These are phyloP conservation scores for Pagrus major DNA, from an alignment of 2,113 vertebrate species.

Conservation along the genomic window DNA sequence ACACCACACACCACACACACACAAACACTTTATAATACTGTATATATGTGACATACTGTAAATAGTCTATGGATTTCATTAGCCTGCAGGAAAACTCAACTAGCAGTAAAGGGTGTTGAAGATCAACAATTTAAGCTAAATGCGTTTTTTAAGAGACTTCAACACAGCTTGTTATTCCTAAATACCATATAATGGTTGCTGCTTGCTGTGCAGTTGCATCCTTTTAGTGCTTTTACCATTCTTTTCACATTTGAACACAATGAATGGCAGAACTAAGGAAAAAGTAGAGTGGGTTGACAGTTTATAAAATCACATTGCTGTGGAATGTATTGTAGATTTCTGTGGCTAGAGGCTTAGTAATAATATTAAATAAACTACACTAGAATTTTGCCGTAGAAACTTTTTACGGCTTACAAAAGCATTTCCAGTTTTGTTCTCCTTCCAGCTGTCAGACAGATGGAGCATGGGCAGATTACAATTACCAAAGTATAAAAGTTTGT, in stretches of 20 bases:
- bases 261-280: slow-evolving; percentile 21
- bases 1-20: neutral
- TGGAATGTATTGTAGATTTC: slow-evolving; percentile 26
- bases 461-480: neutral
- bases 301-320: slow-evolving; percentile 28
- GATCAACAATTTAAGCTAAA: slow-evolving; percentile 1
- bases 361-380: slow-evolving; percentile 9
- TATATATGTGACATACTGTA: neutral
- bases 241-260: slow-evolving; percentile 15
- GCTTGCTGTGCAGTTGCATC: slow-evolving; percentile 4
- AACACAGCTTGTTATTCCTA: slow-evolving; percentile 20
- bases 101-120: slow-evolving; percentile 2
- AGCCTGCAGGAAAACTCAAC: neutral
- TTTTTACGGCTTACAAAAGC: slow-evolving; percentile 34
- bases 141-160: neutral
- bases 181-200: slow-evolving; percentile 5
- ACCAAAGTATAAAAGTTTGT: neutral
- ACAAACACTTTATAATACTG: neutral
- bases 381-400: neutral
- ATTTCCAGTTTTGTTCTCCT: slow-evolving; percentile 2
- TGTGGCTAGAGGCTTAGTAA: slow-evolving; percentile 10
- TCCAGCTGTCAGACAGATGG: slow-evolving; percentile 8
- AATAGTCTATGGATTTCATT: neutral
- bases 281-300: slow-evolving; percentile 21
- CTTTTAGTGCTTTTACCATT: neutral